Conservation (phyloP, 92 coral and sea anemone genomes). For the Palythoa grandiflora region DNA sequence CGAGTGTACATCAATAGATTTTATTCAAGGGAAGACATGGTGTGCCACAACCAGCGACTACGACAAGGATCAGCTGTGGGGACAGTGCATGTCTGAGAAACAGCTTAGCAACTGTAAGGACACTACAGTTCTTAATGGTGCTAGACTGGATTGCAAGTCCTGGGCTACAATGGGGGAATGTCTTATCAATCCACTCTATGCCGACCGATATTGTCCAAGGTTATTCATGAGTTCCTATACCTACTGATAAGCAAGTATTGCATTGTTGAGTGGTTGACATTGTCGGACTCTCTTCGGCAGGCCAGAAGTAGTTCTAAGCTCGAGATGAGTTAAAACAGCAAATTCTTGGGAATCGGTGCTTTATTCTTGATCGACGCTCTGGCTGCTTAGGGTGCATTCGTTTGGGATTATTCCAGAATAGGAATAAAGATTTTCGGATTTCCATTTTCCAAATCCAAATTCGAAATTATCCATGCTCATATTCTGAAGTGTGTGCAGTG, state of each 20-base stretch:
- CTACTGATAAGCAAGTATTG: not conserved
- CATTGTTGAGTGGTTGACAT: no score
- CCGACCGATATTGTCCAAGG: slow-evolving; percentile 8
- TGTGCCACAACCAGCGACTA: slow-evolving; percentile 28
- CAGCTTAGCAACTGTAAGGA: not conserved
- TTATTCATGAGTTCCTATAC: not conserved
- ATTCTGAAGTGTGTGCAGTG: no score
- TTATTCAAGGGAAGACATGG: not conserved
- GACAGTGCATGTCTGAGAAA: slow-evolving; percentile 1
- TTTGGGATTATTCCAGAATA: not conserved
- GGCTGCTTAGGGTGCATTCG: no score
- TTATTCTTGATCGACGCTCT: no score
- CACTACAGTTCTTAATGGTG: not conserved
- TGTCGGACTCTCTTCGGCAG: not conserved
- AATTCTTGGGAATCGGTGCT: no score
- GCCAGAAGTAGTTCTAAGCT: not conserved
- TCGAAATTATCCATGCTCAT: no score
- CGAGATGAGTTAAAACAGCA: no score
- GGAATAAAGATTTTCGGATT: no score
- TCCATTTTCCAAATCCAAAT: no score
- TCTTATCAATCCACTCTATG: slow-evolving; percentile 13
- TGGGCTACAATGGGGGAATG: slow-evolving; percentile 40
- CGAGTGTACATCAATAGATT: slow-evolving; percentile 6
- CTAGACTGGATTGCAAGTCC: not conserved
- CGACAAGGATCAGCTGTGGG: slow-evolving; percentile 31